Base-by-base conservation (phyloP, 2,888 invertebrate genomes). In the Drosophila anomalipes region DNA sequence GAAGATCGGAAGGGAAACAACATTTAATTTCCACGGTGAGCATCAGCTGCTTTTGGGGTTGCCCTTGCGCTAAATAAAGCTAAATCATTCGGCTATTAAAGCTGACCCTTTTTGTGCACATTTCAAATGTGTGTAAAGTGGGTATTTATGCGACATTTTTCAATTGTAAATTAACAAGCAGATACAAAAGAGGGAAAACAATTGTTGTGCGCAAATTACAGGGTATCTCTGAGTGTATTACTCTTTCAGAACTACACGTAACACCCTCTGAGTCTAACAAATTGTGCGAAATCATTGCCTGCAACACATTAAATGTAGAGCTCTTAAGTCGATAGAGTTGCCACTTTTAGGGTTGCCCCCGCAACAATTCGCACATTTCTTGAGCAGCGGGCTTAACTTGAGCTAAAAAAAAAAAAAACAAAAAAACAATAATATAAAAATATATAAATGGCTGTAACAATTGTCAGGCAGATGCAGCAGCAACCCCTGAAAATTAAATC, bases 381-480 rank as follows among this genome's bases (percentile, higher is more conserved):
- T 71, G 52, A 47, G 68, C 67, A 47, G 44, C 37, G 16, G 65
- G 80, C 66, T 75, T 75, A 80, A 39, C 67, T 57, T 60, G 49
- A 64, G 57, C 62, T 64, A 57, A 53, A 53, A 64, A 61, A 57
- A 53, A 53, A 64, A 61, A 47, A 53, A 53, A 53, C 61, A 61
- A 47, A 30, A 57, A 53, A 56, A 56, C 3, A 41, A 12, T 26
- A 16, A 47, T 22, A 22, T 16, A 57, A 54, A 53, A 54, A 19
- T 33, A 52, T 33, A 26, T 57, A 56, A 70, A 61, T 74, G 69
- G 60, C 67, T 52, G 47, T 4, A 54, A 70, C 62, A 69, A 67
- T 74, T 83, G 76, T 65, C 49, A 71, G 73, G 69, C 80, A 79
- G 72, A 79, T 80, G 79, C 81, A 79, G 60, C 69, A 69, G 71